A percentile compares a stretch with the other conserved stretches of the same genome.
Conservation (phyloP, 2,113 vertebrate genomes). For the Ammodytes dubius region DNA sequence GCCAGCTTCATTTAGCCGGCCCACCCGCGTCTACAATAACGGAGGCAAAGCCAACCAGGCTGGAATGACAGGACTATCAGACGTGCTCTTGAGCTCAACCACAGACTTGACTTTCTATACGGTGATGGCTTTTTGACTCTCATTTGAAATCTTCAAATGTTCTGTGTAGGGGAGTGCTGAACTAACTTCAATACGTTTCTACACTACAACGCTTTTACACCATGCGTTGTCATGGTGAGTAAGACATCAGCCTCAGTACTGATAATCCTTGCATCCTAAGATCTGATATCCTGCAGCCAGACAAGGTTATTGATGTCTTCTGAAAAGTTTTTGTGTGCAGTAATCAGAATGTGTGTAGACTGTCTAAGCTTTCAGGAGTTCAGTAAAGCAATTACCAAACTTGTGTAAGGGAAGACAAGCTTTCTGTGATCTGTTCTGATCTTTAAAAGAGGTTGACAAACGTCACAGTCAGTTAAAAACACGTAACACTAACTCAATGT, state of each 20-base stretch:
- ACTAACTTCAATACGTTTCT: background rate
- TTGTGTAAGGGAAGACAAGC: too few relatives aligned
- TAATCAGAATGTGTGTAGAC: background rate
- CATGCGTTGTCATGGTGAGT: too few relatives aligned
- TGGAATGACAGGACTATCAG: conserved; percentile 14
- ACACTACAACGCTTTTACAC: background rate
- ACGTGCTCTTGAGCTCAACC: conserved; percentile 7
- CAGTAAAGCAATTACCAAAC: too few relatives aligned
- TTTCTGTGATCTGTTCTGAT: too few relatives aligned
- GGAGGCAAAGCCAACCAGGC: conserved; percentile 15
- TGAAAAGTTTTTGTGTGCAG: background rate
- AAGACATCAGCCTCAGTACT: background rate
- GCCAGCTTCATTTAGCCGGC: conserved; percentile 40
- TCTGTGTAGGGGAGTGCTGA: background rate
- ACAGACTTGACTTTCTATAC: background rate
- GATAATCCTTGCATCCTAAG: background rate
- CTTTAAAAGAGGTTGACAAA: too few relatives aligned
- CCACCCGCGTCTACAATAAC: conserved; percentile 33
- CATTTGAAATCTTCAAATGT: conserved; percentile 13
- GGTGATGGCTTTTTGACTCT: background rate
- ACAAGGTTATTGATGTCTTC: background rate
- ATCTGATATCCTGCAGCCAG: background rate
- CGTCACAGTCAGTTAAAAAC: background rate
- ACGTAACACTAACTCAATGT: background rate
- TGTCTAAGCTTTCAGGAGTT: background rate